phyloP scores from a whole-genome alignment of 2,113 vertebrate genomes.

The Geococcyx californianus region DNA sequence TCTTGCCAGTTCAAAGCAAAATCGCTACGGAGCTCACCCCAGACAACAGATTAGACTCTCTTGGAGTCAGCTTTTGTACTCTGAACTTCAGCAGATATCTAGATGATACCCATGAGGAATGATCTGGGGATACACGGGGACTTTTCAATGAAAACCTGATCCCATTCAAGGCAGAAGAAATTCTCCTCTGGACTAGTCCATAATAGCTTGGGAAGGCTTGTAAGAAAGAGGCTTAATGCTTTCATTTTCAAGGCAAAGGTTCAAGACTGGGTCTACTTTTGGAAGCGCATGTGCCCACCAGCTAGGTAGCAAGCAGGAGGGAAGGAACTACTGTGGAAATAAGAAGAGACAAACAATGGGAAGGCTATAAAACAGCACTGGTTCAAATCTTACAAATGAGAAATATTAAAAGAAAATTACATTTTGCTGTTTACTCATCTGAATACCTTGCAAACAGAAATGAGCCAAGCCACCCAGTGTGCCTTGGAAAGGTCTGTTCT shows the following conservation, averaged over 20 bases:
- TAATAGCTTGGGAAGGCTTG: background rate
- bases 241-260: background rate
- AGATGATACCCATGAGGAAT: background rate
- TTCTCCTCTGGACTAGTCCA: background rate
- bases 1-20: background rate
- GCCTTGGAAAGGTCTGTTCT: background rate
- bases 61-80: background rate
- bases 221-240: background rate
- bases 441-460: background rate
- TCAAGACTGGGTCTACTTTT: background rate
- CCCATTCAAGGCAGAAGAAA: background rate
- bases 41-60: background rate
- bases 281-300: background rate
- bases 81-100: background rate
- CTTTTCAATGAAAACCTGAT: background rate
- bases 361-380: background rate
- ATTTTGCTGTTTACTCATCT: background rate
- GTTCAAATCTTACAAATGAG: background rate
- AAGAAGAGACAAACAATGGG: fast-evolving
- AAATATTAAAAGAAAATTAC: background rate
- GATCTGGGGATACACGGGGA: background rate
- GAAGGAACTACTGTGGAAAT: background rate
- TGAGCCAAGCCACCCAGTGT: fast-evolving
- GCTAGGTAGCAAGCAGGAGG: background rate
- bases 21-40: fast-evolving